Percentiles rank a stretch among this genome's conserved stretches.
Conservation (phyloP, 1,140 invertebrate genomes). For the Drosophila sucinea region DNA sequence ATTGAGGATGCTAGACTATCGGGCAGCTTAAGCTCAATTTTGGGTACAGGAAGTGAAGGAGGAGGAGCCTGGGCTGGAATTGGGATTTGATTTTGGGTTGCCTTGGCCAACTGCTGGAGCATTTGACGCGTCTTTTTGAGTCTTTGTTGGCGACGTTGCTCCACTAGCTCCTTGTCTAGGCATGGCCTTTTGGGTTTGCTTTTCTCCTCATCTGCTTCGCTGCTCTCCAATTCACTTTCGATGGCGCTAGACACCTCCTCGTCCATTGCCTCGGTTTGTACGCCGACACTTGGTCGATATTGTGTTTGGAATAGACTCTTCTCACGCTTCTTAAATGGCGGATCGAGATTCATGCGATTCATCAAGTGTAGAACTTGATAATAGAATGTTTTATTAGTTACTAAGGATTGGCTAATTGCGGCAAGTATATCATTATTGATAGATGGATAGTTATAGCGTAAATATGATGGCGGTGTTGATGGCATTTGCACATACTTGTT, state of each 20-base stretch:
- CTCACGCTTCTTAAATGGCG: slow-evolving; percentile 87
- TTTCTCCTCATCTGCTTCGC: slow-evolving; percentile 82
- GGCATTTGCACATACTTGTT: slow-evolving; percentile 88
- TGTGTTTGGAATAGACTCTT: background rate
- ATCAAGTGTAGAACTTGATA: slow-evolving; percentile 95
- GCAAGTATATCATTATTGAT: slow-evolving; percentile 89
- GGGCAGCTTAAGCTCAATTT: slow-evolving; percentile 60
- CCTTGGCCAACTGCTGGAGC: slow-evolving; percentile 42
- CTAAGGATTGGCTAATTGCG: slow-evolving; percentile 91
- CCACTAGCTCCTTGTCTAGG: slow-evolving; percentile 22
- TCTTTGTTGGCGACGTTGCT: slow-evolving; percentile 14
- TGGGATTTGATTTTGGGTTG: slow-evolving; percentile 2
- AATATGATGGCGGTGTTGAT: slow-evolving; percentile 88
- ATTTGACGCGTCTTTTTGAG: slow-evolving; percentile 56
- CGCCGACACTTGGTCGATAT: slow-evolving; percentile 20
- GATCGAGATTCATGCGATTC: slow-evolving; percentile 96
- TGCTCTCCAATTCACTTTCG: slow-evolving; percentile 88
- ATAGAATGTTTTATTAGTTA: slow-evolving; percentile 92
- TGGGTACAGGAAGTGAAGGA: slow-evolving; percentile 21
- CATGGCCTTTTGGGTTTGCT: slow-evolving; percentile 85
- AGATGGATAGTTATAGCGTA: slow-evolving; percentile 90
- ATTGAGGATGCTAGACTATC: background rate
- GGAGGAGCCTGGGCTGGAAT: background rate
- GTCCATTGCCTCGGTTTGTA: slow-evolving; percentile 61
- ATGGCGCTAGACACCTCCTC: slow-evolving; percentile 29